Conservation (phyloP, 1,140 invertebrate genomes). For the Anoplophora glabripennis region DNA sequence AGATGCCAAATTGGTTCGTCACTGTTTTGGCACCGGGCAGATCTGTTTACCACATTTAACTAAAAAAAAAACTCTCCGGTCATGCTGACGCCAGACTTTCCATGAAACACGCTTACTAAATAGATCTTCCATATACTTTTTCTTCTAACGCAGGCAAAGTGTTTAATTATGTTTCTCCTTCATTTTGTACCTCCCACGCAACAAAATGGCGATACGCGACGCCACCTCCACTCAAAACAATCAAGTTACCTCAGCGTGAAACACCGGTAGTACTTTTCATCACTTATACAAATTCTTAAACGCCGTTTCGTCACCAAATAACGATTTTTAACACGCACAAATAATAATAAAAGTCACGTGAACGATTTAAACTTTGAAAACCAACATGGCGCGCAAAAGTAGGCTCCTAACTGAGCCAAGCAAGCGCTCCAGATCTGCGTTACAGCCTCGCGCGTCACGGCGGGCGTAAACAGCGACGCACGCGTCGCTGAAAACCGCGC, state of each 20-base stretch:
- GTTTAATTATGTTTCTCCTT: neutral
- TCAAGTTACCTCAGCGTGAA: neutral
- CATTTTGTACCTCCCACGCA: conserved; percentile 1
- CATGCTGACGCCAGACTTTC: too few relatives aligned
- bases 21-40: too few relatives aligned
- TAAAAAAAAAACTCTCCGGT: too few relatives aligned
- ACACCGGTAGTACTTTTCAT: too few relatives aligned
- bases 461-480: conserved; percentile 5
- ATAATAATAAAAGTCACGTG: neutral
- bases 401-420: conserved; percentile 3
- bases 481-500: conserved; percentile 1
- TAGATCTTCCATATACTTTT: too few relatives aligned
- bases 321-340: too few relatives aligned
- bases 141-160: neutral
- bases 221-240: conserved; percentile 1
- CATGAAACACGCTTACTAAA: too few relatives aligned
- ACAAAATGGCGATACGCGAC: conserved; percentile 3
- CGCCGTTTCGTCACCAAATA: too few relatives aligned
- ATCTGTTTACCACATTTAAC: too few relatives aligned
- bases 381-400: conserved; percentile 7
- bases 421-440: neutral
- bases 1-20: too few relatives aligned
- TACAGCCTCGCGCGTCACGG: neutral
- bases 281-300: too few relatives aligned
- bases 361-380: conserved; percentile 1